Conservation (phyloP, 2,797 vertebrate species). For the Hapalemur alaotrensis region DNA sequence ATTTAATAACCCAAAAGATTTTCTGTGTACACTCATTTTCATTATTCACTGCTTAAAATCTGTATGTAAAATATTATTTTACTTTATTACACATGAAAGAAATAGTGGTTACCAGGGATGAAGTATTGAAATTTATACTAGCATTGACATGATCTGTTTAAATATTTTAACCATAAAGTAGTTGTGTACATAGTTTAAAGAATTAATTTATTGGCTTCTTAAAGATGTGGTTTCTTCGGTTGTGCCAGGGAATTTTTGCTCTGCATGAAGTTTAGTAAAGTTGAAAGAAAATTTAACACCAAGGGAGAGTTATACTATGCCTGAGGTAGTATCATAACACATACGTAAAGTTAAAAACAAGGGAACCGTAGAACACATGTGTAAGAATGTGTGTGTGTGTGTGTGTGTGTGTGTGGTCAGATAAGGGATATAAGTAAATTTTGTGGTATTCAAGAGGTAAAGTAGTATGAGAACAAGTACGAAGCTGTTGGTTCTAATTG, state of each 20-base stretch:
- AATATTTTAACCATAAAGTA: slow-evolving; percentile 26
- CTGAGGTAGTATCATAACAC: neutral
- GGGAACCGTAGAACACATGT: neutral
- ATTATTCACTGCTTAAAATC: slow-evolving; percentile 15
- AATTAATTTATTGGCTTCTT: neutral
- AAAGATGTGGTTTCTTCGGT: neutral
- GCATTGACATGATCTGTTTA: neutral
- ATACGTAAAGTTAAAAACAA: neutral
- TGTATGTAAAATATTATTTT: slow-evolving; percentile 9
- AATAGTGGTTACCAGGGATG: neutral
- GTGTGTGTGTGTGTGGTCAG: neutral
- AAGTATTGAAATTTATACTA: slow-evolving; percentile 34
- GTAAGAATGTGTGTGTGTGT: too few relatives aligned
- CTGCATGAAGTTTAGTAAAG: neutral
- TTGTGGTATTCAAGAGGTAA: neutral
- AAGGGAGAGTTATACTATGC: neutral
- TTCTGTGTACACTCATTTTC: neutral
- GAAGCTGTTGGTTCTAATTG: neutral
- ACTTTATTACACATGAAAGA: neutral
- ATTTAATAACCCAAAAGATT: neutral
- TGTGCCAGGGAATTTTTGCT: neutral
- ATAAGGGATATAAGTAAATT: neutral
- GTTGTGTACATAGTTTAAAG: neutral
- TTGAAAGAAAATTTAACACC: neutral
- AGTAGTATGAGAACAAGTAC: neutral